Evolutionary conservation across 2,113 vertebrate species (phyloP).

Genomic region (Vicugna pacos): DNA sequence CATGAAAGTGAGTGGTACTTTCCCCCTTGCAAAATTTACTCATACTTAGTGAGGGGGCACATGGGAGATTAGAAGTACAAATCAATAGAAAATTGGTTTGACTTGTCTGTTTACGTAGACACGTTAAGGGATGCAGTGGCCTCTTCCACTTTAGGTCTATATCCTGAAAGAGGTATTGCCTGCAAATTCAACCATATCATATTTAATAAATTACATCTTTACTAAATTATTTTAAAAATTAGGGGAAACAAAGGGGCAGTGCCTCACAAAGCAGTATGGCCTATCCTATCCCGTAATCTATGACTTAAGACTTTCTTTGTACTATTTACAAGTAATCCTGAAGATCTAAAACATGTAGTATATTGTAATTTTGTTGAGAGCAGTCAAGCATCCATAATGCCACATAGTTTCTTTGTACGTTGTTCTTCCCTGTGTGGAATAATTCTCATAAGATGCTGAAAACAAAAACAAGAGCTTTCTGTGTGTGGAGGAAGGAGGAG

Average conservation of each 20-base stretch:
- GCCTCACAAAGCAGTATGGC: not conserved
- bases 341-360: not conserved
- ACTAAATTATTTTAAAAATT: slow-evolving; percentile 49
- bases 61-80: not conserved
- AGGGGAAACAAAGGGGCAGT: not conserved
- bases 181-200: not conserved
- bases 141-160: not conserved
- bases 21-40: not conserved
- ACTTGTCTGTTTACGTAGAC: not conserved
- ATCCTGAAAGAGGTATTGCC: not conserved
- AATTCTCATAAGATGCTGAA: not conserved
- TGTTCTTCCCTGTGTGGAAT: not conserved
- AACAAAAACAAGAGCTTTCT: not conserved
- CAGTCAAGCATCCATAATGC: not conserved
- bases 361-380: not conserved
- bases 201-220: slow-evolving; percentile 18
- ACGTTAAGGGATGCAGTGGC: not conserved
- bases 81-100: not conserved
- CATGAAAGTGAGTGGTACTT: not conserved
- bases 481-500: not conserved
- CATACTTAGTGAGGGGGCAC: not conserved
- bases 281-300: not conserved
- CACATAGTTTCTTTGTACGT: not conserved
- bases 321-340: not conserved
- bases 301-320: not conserved